Percentiles rank a stretch among this genome's conserved stretches.
Conservation (phyloP, 2,888 invertebrate species). For the Philhelius pedissequus region DNA sequence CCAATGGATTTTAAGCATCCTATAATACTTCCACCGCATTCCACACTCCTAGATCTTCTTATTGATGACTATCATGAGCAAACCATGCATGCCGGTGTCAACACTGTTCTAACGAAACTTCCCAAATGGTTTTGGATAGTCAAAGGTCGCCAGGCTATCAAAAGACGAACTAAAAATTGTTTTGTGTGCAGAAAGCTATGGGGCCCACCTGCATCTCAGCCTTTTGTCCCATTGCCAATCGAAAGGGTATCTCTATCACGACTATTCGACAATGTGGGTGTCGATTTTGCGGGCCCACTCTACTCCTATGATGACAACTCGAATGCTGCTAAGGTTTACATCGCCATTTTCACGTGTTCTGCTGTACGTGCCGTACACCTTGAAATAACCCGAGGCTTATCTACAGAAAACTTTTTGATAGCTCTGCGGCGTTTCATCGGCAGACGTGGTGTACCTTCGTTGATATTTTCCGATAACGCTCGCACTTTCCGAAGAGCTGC, state of each 20-base stretch:
- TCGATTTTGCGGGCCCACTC: conserved; percentile 24
- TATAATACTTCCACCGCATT: not conserved
- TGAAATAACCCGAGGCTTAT: no score
- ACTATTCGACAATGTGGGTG: conserved; percentile 28
- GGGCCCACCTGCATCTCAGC: conserved; percentile 15
- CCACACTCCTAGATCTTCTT: not conserved
- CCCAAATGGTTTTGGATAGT: conserved; percentile 24
- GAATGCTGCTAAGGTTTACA: not conserved
- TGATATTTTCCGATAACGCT: conserved; percentile 5
- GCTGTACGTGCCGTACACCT: no score
- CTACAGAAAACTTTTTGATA: conserved; percentile 4
- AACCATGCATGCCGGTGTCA: not conserved
- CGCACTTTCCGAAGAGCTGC: not conserved
- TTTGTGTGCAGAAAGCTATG: no score
- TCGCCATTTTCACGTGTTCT: conserved; percentile 28
- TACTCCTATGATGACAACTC: conserved; percentile 2
- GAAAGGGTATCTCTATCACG: conserved; percentile 10
- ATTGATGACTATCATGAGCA: not conserved
- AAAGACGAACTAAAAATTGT: conserved; percentile 9
- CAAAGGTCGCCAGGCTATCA: not conserved
- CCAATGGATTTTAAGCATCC: not conserved
- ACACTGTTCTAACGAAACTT: conserved; percentile 5
- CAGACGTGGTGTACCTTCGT: conserved; percentile 3
- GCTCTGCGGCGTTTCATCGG: not conserved
- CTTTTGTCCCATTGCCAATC: not conserved